These are phyloP conservation scores for Rhynchopsitta pachyrhyncha DNA, from an alignment of 2,113 vertebrate genomes.

Conservation along the genomic window DNA sequence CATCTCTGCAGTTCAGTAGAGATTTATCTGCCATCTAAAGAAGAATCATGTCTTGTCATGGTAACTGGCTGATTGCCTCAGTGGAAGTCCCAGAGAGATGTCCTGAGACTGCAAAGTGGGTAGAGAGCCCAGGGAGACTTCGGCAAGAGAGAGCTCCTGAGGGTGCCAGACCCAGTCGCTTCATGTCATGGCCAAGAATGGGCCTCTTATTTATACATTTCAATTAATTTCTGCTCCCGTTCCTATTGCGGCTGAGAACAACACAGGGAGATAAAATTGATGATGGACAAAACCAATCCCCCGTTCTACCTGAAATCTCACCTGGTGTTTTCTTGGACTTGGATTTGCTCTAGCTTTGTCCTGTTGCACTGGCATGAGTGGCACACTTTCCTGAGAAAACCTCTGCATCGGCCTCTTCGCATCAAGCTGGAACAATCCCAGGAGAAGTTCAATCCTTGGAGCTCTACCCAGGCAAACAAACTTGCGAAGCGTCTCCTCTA, in stretches of 20 bases:
- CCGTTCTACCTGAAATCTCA: not conserved
- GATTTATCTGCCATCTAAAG: not conserved
- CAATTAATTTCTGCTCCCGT: not conserved
- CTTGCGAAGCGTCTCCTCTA: not conserved
- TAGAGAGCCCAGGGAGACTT: not conserved
- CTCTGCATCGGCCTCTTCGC: not conserved
- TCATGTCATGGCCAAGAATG: not conserved
- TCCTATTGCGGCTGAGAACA: not conserved
- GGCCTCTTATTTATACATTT: not conserved
- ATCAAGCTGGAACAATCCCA: not conserved
- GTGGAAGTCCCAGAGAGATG: not conserved
- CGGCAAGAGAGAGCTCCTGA: not conserved
- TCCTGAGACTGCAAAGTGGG: not conserved
- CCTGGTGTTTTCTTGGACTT: not conserved
- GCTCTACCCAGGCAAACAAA: not conserved
- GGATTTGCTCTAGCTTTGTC: not conserved
- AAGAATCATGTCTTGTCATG: not conserved
- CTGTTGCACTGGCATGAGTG: rapidly evolving
- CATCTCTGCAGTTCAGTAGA: not conserved
- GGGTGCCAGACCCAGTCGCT: not conserved
- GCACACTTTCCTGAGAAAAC: not conserved
- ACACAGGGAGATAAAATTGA: not conserved
- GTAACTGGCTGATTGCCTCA: not conserved
- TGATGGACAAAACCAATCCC: not conserved
- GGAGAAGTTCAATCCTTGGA: not conserved